Evolutionary conservation across 2,113 vertebrate species (phyloP), one percentile per base, ranked within the genome.

Genomic region (Oreochromis aureus): DNA sequence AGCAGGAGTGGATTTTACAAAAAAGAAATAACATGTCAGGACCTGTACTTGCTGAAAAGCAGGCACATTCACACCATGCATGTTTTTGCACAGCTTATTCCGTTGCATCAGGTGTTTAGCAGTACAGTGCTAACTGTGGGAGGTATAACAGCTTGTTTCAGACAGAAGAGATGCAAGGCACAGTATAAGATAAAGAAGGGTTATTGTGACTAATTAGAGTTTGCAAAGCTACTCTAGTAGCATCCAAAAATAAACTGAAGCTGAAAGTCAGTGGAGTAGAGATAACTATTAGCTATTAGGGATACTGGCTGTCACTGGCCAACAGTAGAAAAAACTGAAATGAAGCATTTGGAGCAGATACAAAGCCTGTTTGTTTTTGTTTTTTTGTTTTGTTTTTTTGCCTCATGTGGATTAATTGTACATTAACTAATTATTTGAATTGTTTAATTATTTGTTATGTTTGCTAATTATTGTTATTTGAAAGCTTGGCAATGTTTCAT

Each of bases 61-160:
- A 69, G 63, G 36, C 24, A 19, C 16, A 4, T 0, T 78, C 24
- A 30, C 24, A 78, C 44, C 44, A 12, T 10, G 24, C 71, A 30
- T 48, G 8, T 10, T 51, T 27, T 46, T 30, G 71, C 61, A 66
- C 34, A 39, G 34, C 44, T 76, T 48, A 48, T 48, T 76, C 44
- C 44, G 24, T 15, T 30, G 48, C 44, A 32, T 76, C 44, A 76
- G 44, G 24, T 48, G 41, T 76, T 76, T 51, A 76, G 34, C 16
- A 34, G 30, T 34, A 19, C 58, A 61, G 58, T 61, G 16, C 30
- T 34, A 61, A 61, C 58, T 6, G 16, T 2, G 2, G 9, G 0
- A 4, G 4, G 58, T 34, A 0, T 9, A 59, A 30, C 1, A 0
- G 56, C 13, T 19, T 61, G 58, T 34, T 61, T 61, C 58, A 61